Percentiles rank a stretch among this genome's conserved stretches.
Conservation (phyloP, 2,888 invertebrate species). For the Laspeyria flexula region DNA sequence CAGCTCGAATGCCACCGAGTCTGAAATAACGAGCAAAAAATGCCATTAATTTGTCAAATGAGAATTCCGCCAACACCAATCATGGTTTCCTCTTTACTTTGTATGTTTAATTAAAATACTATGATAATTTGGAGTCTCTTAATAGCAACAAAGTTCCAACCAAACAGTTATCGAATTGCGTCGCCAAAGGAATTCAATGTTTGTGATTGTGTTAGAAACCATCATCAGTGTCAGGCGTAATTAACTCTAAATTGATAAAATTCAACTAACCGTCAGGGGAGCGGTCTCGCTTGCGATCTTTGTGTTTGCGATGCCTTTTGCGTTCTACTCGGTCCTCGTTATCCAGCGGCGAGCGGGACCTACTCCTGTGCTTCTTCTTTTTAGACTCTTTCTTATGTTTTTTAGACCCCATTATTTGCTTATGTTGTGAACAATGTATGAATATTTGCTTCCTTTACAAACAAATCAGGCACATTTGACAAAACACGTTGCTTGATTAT, state of each 20-base stretch:
- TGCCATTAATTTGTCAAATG: slow-evolving; percentile 81
- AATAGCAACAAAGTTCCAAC: too few relatives aligned
- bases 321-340: slow-evolving; percentile 86
- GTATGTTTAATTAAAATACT: neutral
- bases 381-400: slow-evolving; percentile 89
- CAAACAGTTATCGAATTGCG: neutral
- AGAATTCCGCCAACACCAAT: slow-evolving; percentile 56
- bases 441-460: slow-evolving; percentile 21
- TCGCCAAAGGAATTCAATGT: too few relatives aligned
- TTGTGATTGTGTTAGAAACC: too few relatives aligned
- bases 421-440: too few relatives aligned
- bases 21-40: slow-evolving; percentile 85
- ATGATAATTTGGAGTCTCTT: too few relatives aligned
- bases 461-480: slow-evolving; percentile 7
- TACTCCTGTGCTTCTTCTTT: slow-evolving; percentile 88
- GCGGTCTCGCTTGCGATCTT: slow-evolving; percentile 80
- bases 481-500: slow-evolving; percentile 12
- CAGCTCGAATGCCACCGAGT: slow-evolving; percentile 75
- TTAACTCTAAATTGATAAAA: slow-evolving; percentile 36
- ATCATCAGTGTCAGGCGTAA: slow-evolving; percentile 60
- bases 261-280: slow-evolving; percentile 86
- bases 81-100: slow-evolving; percentile 52
- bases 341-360: slow-evolving; percentile 85
- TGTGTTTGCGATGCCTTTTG: slow-evolving; percentile 84
- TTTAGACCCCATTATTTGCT: slow-evolving; percentile 88